Evolutionary conservation across 2,113 vertebrate genomes (phyloP).

Genomic region (Choloepus hoffmanni): DNA sequence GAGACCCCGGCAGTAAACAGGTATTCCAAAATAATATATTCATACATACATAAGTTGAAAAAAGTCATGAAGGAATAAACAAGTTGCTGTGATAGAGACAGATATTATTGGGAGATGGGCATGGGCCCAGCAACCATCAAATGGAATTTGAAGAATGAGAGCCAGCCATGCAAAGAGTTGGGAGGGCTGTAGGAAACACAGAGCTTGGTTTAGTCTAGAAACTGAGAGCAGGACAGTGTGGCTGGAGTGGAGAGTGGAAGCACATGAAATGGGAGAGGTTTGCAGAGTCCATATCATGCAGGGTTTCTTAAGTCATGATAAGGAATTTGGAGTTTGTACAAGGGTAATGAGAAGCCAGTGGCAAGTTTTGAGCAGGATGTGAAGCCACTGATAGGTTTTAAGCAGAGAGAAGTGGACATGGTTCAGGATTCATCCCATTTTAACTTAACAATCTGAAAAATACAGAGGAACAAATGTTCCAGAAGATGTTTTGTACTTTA

Average conservation of each 20-base stretch:
- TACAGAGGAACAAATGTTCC: background rate
- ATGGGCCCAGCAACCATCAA: background rate
- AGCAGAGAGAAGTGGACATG: background rate
- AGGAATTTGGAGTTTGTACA: background rate
- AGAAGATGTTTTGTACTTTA: background rate
- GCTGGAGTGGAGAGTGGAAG: accelerated
- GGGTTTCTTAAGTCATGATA: background rate
- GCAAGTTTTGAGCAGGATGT: background rate
- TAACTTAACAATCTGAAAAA: background rate
- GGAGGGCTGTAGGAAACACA: accelerated
- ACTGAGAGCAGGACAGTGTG: background rate
- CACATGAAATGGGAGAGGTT: background rate
- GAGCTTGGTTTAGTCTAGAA: background rate
- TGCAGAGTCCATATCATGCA: accelerated
- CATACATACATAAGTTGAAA: background rate
- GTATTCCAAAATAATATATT: background rate
- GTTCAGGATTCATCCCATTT: background rate
- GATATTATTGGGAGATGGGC: background rate
- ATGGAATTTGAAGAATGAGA: background rate
- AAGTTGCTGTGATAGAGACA: background rate
- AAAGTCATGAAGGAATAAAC: background rate
- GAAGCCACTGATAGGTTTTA: background rate
- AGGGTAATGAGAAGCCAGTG: background rate
- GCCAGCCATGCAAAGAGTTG: accelerated
- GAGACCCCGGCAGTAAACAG: background rate